These are phyloP conservation scores for Eclectus roratus DNA, from an alignment of 2,113 vertebrate genomes.

Conservation along the genomic window DNA sequence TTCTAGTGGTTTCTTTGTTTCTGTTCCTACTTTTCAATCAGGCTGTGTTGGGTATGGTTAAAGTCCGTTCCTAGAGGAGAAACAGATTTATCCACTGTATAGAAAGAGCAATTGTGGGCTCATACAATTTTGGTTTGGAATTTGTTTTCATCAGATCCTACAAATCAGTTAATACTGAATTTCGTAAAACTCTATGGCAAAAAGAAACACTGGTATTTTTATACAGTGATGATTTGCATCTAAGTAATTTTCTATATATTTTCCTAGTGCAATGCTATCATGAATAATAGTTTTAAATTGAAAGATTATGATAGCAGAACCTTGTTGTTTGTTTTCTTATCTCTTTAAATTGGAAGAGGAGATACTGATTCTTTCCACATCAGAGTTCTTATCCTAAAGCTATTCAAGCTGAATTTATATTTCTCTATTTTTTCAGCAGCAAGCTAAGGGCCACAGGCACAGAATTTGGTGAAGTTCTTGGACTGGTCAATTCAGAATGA, in stretches of 20 bases:
- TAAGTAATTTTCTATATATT: not conserved
- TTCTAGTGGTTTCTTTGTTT: not conserved
- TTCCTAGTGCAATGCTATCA: not conserved
- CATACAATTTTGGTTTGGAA: not conserved
- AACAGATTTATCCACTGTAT: not conserved
- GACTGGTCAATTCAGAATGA: not conserved
- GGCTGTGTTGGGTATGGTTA: not conserved
- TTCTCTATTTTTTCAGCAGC: not conserved
- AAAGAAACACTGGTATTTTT: not conserved
- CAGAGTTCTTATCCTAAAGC: not conserved
- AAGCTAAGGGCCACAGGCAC: not conserved
- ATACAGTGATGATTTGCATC: not conserved
- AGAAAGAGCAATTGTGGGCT: not conserved
- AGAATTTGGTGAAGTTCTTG: not conserved
- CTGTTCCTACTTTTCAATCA: not conserved
- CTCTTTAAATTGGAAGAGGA: not conserved
- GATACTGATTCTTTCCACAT: not conserved
- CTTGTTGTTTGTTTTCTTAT: not conserved
- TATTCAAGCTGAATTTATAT: not conserved
- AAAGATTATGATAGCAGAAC: not conserved
- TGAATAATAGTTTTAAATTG: not conserved
- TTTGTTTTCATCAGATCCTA: not conserved
- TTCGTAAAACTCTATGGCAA: not conserved
- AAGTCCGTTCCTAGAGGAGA: not conserved
- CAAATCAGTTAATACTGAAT: not conserved